Evolutionary conservation across 1,140 invertebrate genomes (phyloP), one percentile per base, ranked within the genome.

Genomic region (Batillaria attramentaria): DNA sequence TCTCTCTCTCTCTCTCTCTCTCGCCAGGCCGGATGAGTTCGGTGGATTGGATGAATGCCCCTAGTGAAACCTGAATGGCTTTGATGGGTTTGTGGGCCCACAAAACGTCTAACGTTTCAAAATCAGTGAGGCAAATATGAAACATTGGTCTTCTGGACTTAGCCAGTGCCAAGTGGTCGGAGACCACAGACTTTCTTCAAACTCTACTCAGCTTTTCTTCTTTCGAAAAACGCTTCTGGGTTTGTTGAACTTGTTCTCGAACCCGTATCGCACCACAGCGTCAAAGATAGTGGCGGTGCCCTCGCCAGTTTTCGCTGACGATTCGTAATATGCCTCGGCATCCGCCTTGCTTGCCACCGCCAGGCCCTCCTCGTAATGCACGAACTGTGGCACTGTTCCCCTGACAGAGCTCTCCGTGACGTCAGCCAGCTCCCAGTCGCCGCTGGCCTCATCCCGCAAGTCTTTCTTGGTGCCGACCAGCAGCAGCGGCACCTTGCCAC

Each of bases 401-500:
- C 31, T 33, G 4, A 54, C 24, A 31, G 68, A 39, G n/a, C 28
- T 69, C 28, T 20, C 20, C 31, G 28, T 39, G 0, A 5, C 5
- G 39, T 13, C 20, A 10, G 3, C n/a, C 31, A 18, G 5, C 37
- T 39, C 31, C 18, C 31, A 54, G 46, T 74, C 39, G 28, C 8
- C 75, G 24, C 39, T n/a, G n/a, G 97, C 95, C 93, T 98, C 97
- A 92, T 98, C 97, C 86, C 97, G 94, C 85, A 98, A 93, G 70
- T 89, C 88, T 50, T 83, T 85, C 79, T 89, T 89, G 82, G 85
- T 89, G 37, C 87, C 88, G 6, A 99, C 98, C 85, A 99, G 93
- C 89, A 99, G 98, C 82, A 99, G 98, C 84, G 98, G 98, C 85
- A 99, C 97, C 31, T 79, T 77, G 91, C 97, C 98, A 92, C 98